phyloP scores from a whole-genome alignment of 2,888 invertebrate species.

The Aphodius granarius region DNA sequence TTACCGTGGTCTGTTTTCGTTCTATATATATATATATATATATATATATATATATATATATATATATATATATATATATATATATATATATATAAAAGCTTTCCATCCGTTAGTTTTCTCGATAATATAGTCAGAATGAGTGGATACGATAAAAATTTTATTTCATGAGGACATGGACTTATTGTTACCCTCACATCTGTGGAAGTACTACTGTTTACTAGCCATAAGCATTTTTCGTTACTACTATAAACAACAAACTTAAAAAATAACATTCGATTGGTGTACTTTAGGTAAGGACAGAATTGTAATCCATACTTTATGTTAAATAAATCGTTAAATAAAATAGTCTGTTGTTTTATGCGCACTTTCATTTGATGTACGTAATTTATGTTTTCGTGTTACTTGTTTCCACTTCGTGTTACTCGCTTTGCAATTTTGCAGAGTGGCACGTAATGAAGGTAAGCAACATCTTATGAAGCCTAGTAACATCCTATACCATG shows the following conservation, averaged over 20 bases:
- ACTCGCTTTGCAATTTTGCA: too few species aligned
- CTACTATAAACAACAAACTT: constrained; percentile 29
- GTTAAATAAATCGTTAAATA: constrained; percentile 41
- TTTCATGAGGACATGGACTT: constrained; percentile 2
- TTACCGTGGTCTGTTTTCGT: constrained; percentile 44
- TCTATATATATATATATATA: not conserved
- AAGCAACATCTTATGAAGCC: too few species aligned
- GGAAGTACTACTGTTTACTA: constrained; percentile 30
- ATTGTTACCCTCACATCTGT: constrained; percentile 32
- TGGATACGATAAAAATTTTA: not conserved
- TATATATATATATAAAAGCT: constrained; percentile 25
- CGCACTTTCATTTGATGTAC: not conserved
- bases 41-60: constrained; percentile 23
- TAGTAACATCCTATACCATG: too few species aligned
- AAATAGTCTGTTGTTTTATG: constrained; percentile 23
- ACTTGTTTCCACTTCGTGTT: too few species aligned
- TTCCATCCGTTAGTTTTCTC: constrained; percentile 25
- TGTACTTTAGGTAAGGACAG: constrained; percentile 41
- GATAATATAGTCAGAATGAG: constrained; percentile 10
- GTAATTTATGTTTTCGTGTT: too few species aligned
- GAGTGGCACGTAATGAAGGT: too few species aligned
- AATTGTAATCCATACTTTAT: constrained; percentile 41
- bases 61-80: constrained; percentile 24
- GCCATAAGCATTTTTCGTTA: constrained; percentile 32
- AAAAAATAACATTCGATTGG: constrained; percentile 32